Evolutionary conservation across 2,888 invertebrate genomes (phyloP).

Genomic region (Melinaea menophilus): DNA sequence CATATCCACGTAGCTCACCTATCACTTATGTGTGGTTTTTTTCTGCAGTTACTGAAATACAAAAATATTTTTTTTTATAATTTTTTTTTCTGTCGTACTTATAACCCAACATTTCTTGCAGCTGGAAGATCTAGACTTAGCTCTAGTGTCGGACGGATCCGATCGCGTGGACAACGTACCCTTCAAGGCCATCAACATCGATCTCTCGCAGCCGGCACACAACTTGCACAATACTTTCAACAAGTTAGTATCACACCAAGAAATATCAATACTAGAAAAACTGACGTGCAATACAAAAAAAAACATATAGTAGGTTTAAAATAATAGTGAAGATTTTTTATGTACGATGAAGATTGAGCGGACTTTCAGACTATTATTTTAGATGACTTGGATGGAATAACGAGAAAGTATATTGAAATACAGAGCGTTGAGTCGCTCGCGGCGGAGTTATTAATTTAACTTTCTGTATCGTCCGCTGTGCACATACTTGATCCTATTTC

Average conservation of each 20-base stretch:
- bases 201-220: constrained; percentile 71
- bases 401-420: constrained; percentile 33
- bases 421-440: not conserved
- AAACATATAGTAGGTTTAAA: too few species aligned
- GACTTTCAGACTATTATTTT: constrained; percentile 37
- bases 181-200: constrained; percentile 70
- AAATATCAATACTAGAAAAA: too few species aligned
- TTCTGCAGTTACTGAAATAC: too few species aligned
- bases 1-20: too few species aligned
- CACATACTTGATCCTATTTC: too few species aligned
- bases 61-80: not conserved
- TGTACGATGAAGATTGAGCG: too few species aligned
- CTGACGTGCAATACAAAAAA: too few species aligned
- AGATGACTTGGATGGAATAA: constrained; percentile 43
- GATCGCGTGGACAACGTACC: constrained; percentile 51
- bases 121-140: constrained; percentile 60
- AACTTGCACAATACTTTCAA: constrained; percentile 73
- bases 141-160: constrained; percentile 46
- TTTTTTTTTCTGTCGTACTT: not conserved
- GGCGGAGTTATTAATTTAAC: not conserved
- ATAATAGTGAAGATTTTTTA: too few species aligned
- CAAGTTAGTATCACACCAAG: constrained; percentile 50
- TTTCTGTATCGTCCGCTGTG: not conserved
- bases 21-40: too few species aligned
- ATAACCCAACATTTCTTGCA: constrained; percentile 39